Conservation (phyloP, 2,888 invertebrate species). For the Tachystola acroxantha region DNA sequence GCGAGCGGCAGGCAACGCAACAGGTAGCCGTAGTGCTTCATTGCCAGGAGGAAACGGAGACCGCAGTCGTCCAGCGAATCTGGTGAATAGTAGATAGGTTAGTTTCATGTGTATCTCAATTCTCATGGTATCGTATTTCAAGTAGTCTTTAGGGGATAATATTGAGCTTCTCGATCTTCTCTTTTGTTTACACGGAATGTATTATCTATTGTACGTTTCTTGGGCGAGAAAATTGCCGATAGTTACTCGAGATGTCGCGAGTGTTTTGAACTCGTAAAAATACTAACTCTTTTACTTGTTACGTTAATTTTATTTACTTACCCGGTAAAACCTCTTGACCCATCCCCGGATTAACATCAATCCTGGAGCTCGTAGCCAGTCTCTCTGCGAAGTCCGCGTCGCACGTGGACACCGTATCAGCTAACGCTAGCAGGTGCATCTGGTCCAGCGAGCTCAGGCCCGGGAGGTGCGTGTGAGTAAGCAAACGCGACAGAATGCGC, state of each 20-base stretch:
- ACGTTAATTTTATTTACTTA: no score
- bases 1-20: conserved; percentile 94
- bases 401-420: conserved; percentile 97
- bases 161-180: no score
- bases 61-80: conserved; percentile 98
- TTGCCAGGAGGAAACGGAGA: conserved; percentile 94
- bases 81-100: no score
- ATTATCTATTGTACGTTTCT: no score
- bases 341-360: conserved; percentile 41
- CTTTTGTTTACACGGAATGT: no score
- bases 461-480: conserved; percentile 97
- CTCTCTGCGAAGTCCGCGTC: conserved; percentile 92
- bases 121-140: no score
- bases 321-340: conserved; percentile 61
- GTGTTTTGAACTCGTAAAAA: no score
- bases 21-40: conserved; percentile 98
- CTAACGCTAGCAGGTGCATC: conserved; percentile 99
- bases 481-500: conserved; percentile 89
- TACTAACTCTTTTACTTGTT: no score
- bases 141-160: no score
- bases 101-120: no score
- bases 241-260: no score
- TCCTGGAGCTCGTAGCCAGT: conserved; percentile 74
- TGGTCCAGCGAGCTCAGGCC: conserved; percentile 98
- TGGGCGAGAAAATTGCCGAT: no score